Base-by-base conservation (phyloP, 2,113 vertebrate species). In the Delphinapterus leucas region DNA sequence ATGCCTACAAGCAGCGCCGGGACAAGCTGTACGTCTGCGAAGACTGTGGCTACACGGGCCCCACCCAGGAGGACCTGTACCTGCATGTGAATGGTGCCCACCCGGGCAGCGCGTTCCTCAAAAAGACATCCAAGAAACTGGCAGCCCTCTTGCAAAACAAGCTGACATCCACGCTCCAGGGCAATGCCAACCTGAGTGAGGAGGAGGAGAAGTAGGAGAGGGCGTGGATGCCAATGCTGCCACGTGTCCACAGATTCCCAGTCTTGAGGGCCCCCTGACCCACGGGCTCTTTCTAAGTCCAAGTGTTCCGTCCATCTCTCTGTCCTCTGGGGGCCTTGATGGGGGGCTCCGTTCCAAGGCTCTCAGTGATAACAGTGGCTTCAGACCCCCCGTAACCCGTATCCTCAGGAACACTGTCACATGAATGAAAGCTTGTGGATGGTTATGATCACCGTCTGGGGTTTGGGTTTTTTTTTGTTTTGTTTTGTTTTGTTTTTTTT, bases 21-120 rank as follows among this genome's bases (percentile, higher is more conserved):
- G 99, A 99, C 70, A 99, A 99, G 97, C 98, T 99, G 0, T 99
- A 99, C 0, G 99, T 99, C 44, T 99, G 99, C 0, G 99, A 99
- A 96, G 99, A 99, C 85, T 99, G 99, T 1, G 99, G 99, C 96
- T 99, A 99, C 98, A 99, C 99, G 0, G 99, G 99, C 93, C 98
- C 99, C 86, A 99, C 99, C 0, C 99, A 99, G 94, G 99, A 99
- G 98, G 98, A 98, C 94, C 98, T 99, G 76, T 98, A 99, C 90
- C 97, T 99, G 94, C 99, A 99, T 0, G 98, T 99, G 49, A 98
- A 98, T 31, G 80, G 92, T 0, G 88, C 98, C 26, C 99, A 99
- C 90, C 99, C 99, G 0, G 98, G 98, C 71, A 99, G 99, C 0
- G 96, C 98, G 0, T 98, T 99, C 92, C 98, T 99, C 77, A 99